Conservation (phyloP, 2,888 invertebrate species). For the Lycia hirtaria region DNA sequence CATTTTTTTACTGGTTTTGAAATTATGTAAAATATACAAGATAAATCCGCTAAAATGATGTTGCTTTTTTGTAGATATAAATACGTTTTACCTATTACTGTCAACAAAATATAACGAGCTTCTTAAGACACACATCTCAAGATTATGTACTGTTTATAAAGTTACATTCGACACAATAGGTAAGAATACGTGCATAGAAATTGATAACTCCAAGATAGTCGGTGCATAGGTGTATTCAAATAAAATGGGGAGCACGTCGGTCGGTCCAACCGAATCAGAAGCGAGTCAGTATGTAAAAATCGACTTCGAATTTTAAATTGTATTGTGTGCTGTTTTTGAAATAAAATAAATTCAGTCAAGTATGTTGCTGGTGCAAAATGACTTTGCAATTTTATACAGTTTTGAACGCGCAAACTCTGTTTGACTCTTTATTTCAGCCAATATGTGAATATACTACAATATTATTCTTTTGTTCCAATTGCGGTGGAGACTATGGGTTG, state of each 20-base stretch:
- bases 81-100: no score
- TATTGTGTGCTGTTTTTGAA: conserved; percentile 19
- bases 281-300: conserved; percentile 24
- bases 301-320: conserved; percentile 30
- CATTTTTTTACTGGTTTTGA: no score
- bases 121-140: neutral
- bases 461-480: no score
- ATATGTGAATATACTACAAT: no score
- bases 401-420: neutral
- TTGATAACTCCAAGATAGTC: conserved; percentile 34
- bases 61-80: no score
- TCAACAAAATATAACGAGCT: no score
- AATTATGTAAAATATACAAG: no score
- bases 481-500: no score
- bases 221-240: conserved; percentile 37
- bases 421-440: neutral
- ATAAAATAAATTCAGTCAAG: conserved; percentile 17
- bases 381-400: neutral
- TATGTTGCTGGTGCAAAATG: neutral
- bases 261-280: conserved; percentile 31
- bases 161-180: neutral
- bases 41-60: no score
- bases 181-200: conserved; percentile 32
- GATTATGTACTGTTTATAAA: neutral
- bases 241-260: conserved; percentile 37